These are phyloP conservation scores for Gavialis gangeticus DNA, from an alignment of 2,113 vertebrate species.

Conservation along the genomic window DNA sequence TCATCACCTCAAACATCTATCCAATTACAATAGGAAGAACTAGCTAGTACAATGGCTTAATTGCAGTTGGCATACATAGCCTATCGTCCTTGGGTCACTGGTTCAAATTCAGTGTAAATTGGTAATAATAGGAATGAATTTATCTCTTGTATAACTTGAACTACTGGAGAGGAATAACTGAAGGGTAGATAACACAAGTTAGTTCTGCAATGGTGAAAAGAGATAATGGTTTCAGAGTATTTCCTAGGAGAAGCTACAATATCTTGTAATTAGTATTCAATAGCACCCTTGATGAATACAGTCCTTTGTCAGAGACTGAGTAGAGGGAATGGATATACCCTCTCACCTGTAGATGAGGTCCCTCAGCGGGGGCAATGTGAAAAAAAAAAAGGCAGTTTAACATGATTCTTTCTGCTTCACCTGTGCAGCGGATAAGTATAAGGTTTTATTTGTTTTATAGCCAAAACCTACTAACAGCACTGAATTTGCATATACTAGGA, in stretches of 20 bases:
- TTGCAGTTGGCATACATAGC: not conserved
- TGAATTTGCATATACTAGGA: not conserved
- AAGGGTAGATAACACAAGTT: not conserved
- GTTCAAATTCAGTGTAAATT: not conserved
- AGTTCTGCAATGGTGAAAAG: not conserved
- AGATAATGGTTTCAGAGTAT: not conserved
- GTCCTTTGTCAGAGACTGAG: not conserved
- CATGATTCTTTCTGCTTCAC: not conserved
- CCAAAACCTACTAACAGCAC: accelerated
- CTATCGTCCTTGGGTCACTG: not conserved
- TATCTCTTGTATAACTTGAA: not conserved
- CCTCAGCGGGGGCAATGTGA: not conserved
- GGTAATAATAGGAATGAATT: not conserved
- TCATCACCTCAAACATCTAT: not conserved
- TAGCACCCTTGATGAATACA: not conserved
- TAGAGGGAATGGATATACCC: not conserved
- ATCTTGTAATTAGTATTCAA: not conserved
- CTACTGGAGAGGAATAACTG: not conserved
- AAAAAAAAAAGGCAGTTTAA: not conserved
- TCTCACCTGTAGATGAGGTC: not conserved
- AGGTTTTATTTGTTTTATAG: not conserved
- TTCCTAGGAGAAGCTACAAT: not conserved
- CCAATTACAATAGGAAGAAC: not conserved
- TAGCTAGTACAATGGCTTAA: not conserved
- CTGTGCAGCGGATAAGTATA: not conserved